Evolutionary conservation across 1,140 invertebrate genomes (phyloP), one percentile per base, ranked within the genome.

Genomic region (Tribolium castaneum): DNA sequence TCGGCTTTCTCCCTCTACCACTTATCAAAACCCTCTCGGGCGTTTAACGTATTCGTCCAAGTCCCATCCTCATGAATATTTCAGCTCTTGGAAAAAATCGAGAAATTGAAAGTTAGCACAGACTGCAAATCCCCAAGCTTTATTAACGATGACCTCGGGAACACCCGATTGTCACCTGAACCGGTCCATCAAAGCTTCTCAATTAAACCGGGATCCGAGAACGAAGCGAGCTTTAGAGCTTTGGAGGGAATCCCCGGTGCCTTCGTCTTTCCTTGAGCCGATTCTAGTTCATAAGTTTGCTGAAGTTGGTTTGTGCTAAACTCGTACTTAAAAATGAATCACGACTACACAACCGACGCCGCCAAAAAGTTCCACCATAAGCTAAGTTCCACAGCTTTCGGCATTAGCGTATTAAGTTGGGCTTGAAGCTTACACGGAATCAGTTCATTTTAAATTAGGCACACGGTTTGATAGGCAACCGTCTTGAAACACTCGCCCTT

Each of bases 1-100:
- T 80, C 70, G 34, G 71, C 73, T 73, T 16, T 62, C 72, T 75
- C 70, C 13, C 14, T 73, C 70, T 72, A 10, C 25, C 76, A 77
- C 76, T 72, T 72, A 72, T 77, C 76, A 70, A 77, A 70, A 25
- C 51, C 62, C 54, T 71, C 70, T 77, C 76, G 49, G 66, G 49
- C 66, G 76, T 77, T 77, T 77, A 77, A 77, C 66, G 62, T 77
- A 77, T 77, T 77, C 76, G 59, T 54, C 51, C 52, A 70, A 54
- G 34, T 14, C 45, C 51, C 16, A 39, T 77, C 70, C 14, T 71
- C 76, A 78, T 78, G 76, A 78, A 78, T 78, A 78, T 78, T 78
- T 78, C 35, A 78, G 19, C 10, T 74, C 66, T n/a, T 30, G n/a
- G 71, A 35, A 30, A 72, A 50, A 51, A 72, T 10, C 12, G 6